A percentile compares a stretch with the other conserved stretches of the same genome.
Conservation (phyloP, 2,113 vertebrate species). For the Phodopus roborovskii region DNA sequence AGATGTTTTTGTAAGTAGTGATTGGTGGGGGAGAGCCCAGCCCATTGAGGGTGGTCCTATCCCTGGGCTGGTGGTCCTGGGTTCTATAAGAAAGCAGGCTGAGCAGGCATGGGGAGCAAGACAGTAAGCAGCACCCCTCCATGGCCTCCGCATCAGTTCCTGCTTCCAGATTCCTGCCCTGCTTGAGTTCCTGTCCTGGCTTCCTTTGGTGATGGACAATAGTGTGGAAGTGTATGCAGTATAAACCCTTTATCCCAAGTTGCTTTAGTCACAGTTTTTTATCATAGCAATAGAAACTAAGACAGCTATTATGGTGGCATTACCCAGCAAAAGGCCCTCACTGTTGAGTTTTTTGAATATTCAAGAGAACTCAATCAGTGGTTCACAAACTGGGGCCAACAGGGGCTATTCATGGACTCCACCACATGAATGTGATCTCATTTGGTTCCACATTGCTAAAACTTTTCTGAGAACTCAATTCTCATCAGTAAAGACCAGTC, state of each 20-base stretch:
- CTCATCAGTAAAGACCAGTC: no score
- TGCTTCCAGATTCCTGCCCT: not conserved
- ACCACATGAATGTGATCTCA: not conserved
- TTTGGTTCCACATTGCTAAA: not conserved
- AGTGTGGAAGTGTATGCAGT: not conserved
- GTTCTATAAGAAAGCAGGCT: not conserved
- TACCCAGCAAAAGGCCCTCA: not conserved
- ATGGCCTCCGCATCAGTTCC: not conserved
- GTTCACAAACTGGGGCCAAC: not conserved
- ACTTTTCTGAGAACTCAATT: not conserved
- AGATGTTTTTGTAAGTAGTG: not conserved
- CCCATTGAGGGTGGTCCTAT: not conserved
- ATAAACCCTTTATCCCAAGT: not conserved
- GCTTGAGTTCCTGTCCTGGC: not conserved
- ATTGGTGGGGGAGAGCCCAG: not conserved
- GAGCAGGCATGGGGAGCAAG: not conserved
- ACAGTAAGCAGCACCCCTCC: not conserved
- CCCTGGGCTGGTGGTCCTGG: not conserved
- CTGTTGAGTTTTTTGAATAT: not conserved
- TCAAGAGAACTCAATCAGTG: not conserved
- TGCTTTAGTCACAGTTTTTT: not conserved
- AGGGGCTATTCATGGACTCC: not conserved
- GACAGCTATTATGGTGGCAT: no score
- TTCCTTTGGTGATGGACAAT: not conserved
- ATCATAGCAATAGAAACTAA: not conserved